These are phyloP conservation scores for Anhinga anhinga DNA, from an alignment of 2,113 vertebrate species.

Conservation along the genomic window DNA sequence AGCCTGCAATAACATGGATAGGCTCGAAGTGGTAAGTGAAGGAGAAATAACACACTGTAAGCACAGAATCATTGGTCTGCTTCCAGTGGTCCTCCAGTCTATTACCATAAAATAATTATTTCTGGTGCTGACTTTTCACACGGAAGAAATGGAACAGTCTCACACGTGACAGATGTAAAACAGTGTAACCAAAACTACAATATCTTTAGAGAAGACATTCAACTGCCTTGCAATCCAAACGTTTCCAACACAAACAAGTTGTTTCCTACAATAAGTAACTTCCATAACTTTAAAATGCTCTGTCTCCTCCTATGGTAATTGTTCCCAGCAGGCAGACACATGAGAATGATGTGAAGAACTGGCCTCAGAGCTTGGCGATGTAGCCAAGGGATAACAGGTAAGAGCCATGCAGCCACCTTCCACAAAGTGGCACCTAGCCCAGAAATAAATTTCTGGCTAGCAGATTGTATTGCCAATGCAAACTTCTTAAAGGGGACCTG, in stretches of 20 bases:
- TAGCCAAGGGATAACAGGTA: neutral
- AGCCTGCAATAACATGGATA: neutral
- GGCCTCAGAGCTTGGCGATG: neutral
- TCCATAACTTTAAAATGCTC: neutral
- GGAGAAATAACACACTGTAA: neutral
- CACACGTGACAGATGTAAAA: neutral
- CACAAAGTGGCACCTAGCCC: neutral
- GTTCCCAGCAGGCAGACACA: neutral
- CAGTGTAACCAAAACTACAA: neutral
- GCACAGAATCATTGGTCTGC: neutral
- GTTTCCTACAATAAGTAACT: neutral
- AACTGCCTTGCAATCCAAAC: neutral
- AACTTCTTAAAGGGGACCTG: neutral
- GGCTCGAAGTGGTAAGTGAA: neutral
- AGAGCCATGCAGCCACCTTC: neutral
- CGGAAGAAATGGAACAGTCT: neutral
- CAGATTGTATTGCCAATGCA: neutral
- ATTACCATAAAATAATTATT: neutral
- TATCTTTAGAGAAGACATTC: neutral
- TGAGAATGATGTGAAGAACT: neutral
- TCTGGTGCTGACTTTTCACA: neutral
- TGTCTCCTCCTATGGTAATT: accelerated
- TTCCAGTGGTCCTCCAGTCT: neutral
- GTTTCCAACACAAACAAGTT: neutral
- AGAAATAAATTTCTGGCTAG: neutral